Evolutionary conservation across 2,113 vertebrate genomes (phyloP), one percentile per base, ranked within the genome.

Genomic region (Lipotes vexillifer): DNA sequence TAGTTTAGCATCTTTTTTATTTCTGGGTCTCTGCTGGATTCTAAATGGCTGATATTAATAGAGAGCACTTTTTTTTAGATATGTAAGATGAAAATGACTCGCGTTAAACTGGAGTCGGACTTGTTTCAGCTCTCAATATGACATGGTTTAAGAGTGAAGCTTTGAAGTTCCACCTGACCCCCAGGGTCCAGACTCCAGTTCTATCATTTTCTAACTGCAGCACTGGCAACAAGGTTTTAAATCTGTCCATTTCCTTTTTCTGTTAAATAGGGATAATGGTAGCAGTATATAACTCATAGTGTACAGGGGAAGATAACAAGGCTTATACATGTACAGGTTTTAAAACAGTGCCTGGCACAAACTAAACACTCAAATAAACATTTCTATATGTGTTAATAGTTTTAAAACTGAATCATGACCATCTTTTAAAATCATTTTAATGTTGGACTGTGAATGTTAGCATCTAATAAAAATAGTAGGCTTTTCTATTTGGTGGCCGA

Each of bases 331-430:
- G 18, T 10, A 71, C 89, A 65, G 21, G 7, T 82, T 82, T 83
- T 61, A 68, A 89, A 97, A 29, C 7, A 29, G 55, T 86, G 41
- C 36, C 74, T 87, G 61, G 38, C 57, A 69, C 29, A 93, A 31
- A 63, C 61, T 55, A 78, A 87, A 9, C 49, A 74, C 44, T 89
- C 55, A 41, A 13, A 3, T 31, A 96, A 55, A 55, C 83, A 74
- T 71, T 96, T 93, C 44, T 85, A 2, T 55, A 23, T 49, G 29
- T 75, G 65, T 83, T 72, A 80, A 29, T 75, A 49, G 29, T 78
- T 94, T 94, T 36, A 88, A 82, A 77, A 96, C 46, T 33, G 36
- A 92, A 92, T 38, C n/a, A 82, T 6, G 74, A 44, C 15, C 31
- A 25, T 52, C n/a, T 88, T 93, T 93, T 68, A 72, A 78, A 87